Conservation (phyloP, 35 echinoderm and acorn worm species). For the Ophiothrix spiculata region DNA sequence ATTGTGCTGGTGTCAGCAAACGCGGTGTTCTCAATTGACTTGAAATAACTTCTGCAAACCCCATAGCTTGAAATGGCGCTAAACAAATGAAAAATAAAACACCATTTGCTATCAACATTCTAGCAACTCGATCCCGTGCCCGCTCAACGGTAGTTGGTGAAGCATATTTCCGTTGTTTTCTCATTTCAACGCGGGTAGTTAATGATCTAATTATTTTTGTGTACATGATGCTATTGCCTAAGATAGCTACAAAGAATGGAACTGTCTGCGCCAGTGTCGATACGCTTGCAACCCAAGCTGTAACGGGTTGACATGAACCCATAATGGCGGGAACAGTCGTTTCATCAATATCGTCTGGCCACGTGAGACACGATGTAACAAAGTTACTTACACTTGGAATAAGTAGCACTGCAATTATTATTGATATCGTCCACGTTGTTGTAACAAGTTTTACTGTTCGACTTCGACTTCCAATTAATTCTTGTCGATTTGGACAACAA, state of each 20-base stretch:
- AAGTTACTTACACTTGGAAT: background rate
- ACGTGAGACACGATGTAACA: background rate
- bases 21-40: background rate
- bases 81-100: constrained; percentile 21
- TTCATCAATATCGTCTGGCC: background rate
- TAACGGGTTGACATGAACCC: background rate
- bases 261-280: background rate
- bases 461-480: background rate
- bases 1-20: background rate
- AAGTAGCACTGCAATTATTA: background rate
- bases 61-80: background rate
- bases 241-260: constrained; percentile 6
- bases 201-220: background rate
- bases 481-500: background rate
- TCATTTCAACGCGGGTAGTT: background rate
- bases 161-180: background rate
- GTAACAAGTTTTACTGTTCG: background rate
- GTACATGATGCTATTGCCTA: constrained; percentile 5
- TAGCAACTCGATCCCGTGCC: background rate
- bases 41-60: background rate
- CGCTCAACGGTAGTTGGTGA: background rate
- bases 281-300: background rate
- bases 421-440: background rate
- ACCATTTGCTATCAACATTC: constrained; percentile 23
- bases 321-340: background rate